Conservation (phyloP, 1,140 invertebrate species). For the Coboldia fuscipes region DNA sequence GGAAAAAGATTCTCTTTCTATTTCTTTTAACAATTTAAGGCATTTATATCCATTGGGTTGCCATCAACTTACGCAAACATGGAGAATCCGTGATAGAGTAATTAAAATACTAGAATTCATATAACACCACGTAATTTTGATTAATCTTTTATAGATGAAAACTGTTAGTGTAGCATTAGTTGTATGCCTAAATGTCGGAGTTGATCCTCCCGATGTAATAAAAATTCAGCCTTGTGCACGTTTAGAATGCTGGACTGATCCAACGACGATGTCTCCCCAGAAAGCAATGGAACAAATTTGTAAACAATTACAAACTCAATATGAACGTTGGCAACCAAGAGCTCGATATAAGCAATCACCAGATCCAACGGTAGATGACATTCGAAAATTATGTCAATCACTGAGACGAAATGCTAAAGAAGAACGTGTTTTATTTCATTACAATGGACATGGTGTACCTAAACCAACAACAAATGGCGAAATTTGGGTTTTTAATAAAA, state of each 20-base stretch:
- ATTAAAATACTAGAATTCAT: too few species aligned
- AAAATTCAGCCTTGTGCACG: constrained; percentile 92
- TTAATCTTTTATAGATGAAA: constrained; percentile 85
- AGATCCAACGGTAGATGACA: constrained; percentile 94
- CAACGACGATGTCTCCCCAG: constrained; percentile 62
- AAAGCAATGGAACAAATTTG: constrained; percentile 91
- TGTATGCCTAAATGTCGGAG: constrained; percentile 93
- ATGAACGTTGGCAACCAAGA: constrained; percentile 92
- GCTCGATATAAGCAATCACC: constrained; percentile 90
- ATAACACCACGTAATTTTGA: too few species aligned
- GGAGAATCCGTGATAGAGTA: too few species aligned
- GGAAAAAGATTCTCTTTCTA: too few species aligned
- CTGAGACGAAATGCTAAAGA: constrained; percentile 95
- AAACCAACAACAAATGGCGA: constrained; percentile 95
- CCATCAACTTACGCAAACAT: too few species aligned
- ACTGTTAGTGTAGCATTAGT: constrained; percentile 98
- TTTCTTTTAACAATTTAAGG: too few species aligned
- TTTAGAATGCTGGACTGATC: constrained; percentile 93
- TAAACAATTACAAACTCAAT: constrained; percentile 80
- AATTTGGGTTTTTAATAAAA: constrained; percentile 99
- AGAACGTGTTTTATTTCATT: constrained; percentile 96
- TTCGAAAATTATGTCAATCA: constrained; percentile 90
- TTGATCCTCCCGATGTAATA: constrained; percentile 94
- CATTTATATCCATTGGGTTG: too few species aligned
- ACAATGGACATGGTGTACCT: constrained; percentile 98